Evolutionary conservation across 2,797 vertebrate species (phyloP).

Genomic region (Cryptoprocta ferox): DNA sequence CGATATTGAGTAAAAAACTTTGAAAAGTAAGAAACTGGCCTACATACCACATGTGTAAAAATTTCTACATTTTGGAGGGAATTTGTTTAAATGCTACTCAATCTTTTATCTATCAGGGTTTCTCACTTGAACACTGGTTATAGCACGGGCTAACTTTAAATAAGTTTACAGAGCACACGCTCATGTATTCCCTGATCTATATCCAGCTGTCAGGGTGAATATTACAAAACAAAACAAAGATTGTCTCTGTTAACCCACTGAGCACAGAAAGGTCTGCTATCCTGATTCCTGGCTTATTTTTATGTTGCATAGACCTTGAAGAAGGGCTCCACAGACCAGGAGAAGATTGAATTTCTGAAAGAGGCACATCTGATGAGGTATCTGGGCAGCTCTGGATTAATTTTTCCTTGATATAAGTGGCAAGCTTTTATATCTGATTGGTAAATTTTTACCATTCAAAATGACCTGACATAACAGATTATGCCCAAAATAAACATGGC

Average conservation of each 20-base stretch:
- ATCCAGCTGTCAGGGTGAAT: not conserved
- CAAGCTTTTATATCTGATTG: not conserved
- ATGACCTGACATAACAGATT: not conserved
- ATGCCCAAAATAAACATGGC: not conserved
- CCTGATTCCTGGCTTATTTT: slow-evolving; percentile 59
- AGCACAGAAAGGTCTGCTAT: not conserved
- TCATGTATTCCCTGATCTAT: not conserved
- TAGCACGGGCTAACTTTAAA: not conserved
- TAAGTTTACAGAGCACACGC: not conserved
- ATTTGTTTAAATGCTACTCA: not conserved
- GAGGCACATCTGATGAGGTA: slow-evolving; percentile 91
- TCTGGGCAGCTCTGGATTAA: not conserved
- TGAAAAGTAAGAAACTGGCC: slow-evolving; percentile 10
- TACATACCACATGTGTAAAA: not conserved
- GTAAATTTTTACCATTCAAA: slow-evolving; percentile 26
- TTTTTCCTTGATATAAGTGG: not conserved
- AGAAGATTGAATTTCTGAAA: slow-evolving; percentile 90
- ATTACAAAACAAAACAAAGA: not conserved
- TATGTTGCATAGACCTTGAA: slow-evolving; percentile 87
- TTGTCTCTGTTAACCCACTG: not conserved
- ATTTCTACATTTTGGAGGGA: not conserved
- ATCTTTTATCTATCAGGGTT: not conserved
- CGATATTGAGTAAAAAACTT: not conserved
- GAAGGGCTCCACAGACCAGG: slow-evolving; percentile 85
- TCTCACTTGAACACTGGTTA: not conserved